Conservation (phyloP, 2,888 invertebrate species). For the Thyatira batis region DNA sequence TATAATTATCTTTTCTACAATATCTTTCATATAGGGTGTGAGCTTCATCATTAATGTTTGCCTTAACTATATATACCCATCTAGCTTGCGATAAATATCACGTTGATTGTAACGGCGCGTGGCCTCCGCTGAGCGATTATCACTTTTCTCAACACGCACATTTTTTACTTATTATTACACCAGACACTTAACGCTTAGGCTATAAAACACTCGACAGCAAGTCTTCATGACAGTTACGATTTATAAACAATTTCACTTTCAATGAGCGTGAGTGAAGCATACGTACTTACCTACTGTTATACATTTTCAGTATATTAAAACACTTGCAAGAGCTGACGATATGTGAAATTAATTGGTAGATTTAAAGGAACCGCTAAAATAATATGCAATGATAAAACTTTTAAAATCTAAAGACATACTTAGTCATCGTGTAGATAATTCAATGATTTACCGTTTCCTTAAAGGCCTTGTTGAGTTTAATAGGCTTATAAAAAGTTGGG, state of each 20-base stretch:
- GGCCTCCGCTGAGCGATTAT: slow-evolving; percentile 35
- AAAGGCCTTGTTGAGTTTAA: slow-evolving; percentile 47
- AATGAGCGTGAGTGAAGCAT: background rate
- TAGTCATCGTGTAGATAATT: slow-evolving; percentile 43
- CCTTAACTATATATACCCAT: background rate
- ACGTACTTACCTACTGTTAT: no score
- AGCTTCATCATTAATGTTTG: no score
- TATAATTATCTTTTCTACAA: no score
- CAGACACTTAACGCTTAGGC: background rate
- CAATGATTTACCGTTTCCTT: slow-evolving; percentile 49
- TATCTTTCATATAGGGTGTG: no score
- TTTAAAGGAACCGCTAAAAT: no score
- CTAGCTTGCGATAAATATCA: background rate
- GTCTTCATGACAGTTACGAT: background rate
- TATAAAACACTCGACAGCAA: background rate
- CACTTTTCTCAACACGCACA: slow-evolving; percentile 43
- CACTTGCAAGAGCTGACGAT: no score
- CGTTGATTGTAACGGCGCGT: slow-evolving; percentile 25
- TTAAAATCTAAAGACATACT: slow-evolving; percentile 27
- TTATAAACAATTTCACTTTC: slow-evolving; percentile 7
- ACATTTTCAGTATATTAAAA: no score
- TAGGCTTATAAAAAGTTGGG: slow-evolving; percentile 48
- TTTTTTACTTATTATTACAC: slow-evolving; percentile 28
- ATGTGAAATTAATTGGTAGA: no score
- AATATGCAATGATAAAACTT: slow-evolving; percentile 10